Base-by-base conservation (phyloP, 2,113 vertebrate species). In the Burhinus bistriatus region DNA sequence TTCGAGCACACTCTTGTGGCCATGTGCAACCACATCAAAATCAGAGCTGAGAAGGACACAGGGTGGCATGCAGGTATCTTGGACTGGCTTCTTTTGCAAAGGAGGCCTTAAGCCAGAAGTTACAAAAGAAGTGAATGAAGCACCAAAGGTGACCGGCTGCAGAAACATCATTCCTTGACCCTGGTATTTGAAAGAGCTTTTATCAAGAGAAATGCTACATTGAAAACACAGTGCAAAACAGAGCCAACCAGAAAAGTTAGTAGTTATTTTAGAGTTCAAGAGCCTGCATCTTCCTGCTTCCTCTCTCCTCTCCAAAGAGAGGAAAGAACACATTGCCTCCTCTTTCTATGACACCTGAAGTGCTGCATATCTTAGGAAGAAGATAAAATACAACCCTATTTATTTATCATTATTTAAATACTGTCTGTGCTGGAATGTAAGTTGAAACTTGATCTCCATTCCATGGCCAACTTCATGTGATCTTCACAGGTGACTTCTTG, bases 401-500 rank as follows among this genome's bases (percentile, higher is more conserved):
- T 6, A 76, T 78, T 38, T 81, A 70, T 71, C n/a, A 58, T 82
- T 59, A 82, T 77, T 84, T 34, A 95, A 95, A 84, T 75, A 87
- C 11, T 40, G 44, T 58, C 55, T 25, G 22, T 22, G 45, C 75
- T 79, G 58, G 62, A 82, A 76, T 30, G 5, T 30, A 70, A 66
- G 21, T 61, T 54, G 78, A 91, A 85, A 83, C 26, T 92, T 25
- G 55, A 27, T 86, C 64, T 55, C 32, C 27, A 15, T 73, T 80
- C 12, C 22, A n/a, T 2, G 15, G 76, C 21, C 29, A 94, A 36
- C n/a, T 61, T 98, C 98, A 99, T 12, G 99, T 99, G 93, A 99
- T 98, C 98, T 99, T 99, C 94, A 99, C 96, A 2, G 99, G 89
- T 4, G 99, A 98, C 76, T 99, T 99, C 97, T 98, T 99, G 83